Conservation (phyloP, 1,140 invertebrate genomes). For the Diabrotica virgifera region DNA sequence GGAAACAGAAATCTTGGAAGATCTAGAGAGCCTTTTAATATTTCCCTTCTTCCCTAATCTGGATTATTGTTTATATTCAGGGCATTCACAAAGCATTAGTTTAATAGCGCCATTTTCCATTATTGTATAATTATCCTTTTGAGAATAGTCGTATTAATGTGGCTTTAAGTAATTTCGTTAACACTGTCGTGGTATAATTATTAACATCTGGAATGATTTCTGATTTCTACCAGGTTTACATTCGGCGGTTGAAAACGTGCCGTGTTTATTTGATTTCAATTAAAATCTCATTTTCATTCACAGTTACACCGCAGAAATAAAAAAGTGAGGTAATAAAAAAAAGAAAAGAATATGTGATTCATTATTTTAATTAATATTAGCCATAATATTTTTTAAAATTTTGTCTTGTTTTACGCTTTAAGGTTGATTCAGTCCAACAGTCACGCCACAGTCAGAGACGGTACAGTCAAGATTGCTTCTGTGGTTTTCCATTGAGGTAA, state of each 20-base stretch:
- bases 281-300: background rate
- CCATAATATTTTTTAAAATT: no score
- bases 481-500: no score
- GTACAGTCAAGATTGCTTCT: no score
- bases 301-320: no score
- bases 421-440: no score
- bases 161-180: constrained; percentile 4
- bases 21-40: constrained; percentile 9
- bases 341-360: no score
- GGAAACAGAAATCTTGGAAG: constrained; percentile 16
- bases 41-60: constrained; percentile 5
- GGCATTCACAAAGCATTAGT: constrained; percentile 4
- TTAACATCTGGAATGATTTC: constrained; percentile 2
- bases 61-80: constrained; percentile 16
- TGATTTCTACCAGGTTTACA: background rate
- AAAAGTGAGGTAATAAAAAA: no score
- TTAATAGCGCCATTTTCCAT: constrained; percentile 7
- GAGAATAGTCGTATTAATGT: constrained; percentile 6
- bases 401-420: no score
- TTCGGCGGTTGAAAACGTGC: background rate
- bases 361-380: no score
- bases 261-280: background rate
- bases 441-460: no score
- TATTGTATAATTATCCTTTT: constrained; percentile 11
- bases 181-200: constrained; percentile 4